Conservation (phyloP, 2,797 vertebrate genomes). For the Pelobates cultripes region DNA sequence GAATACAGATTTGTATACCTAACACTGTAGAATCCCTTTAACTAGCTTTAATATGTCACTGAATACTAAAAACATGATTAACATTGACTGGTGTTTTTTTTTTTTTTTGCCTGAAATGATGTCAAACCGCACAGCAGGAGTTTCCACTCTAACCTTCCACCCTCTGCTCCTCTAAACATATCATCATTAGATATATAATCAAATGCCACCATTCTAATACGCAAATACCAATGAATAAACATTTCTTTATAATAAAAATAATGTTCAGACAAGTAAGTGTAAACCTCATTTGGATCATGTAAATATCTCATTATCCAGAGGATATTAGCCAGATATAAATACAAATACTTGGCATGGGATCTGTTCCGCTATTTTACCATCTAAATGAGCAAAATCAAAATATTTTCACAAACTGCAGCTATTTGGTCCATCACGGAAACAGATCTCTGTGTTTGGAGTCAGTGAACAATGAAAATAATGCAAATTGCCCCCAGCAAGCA, state of each 20-base stretch:
- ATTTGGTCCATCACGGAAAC: background rate
- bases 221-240: background rate
- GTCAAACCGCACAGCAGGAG: too few species aligned
- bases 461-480: slow-evolving; percentile 5
- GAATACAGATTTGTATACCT: too few species aligned
- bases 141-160: too few species aligned
- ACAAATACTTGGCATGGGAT: background rate
- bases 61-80: too few species aligned
- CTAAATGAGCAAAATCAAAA: background rate
- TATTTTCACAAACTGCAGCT: background rate
- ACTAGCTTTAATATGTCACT: too few species aligned
- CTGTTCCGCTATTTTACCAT: background rate
- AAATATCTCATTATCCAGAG: background rate
- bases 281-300: background rate
- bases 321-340: background rate
- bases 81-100: too few species aligned
- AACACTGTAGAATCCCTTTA: too few species aligned
- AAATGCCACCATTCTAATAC: background rate
- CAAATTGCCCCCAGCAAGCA: background rate
- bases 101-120: too few species aligned
- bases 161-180: background rate
- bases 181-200: background rate
- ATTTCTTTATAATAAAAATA: background rate
- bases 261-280: background rate
- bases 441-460: background rate